Evolutionary conservation across 2,113 vertebrate species (phyloP), one percentile per base, ranked within the genome.

Genomic region (Phaethon lepturus): DNA sequence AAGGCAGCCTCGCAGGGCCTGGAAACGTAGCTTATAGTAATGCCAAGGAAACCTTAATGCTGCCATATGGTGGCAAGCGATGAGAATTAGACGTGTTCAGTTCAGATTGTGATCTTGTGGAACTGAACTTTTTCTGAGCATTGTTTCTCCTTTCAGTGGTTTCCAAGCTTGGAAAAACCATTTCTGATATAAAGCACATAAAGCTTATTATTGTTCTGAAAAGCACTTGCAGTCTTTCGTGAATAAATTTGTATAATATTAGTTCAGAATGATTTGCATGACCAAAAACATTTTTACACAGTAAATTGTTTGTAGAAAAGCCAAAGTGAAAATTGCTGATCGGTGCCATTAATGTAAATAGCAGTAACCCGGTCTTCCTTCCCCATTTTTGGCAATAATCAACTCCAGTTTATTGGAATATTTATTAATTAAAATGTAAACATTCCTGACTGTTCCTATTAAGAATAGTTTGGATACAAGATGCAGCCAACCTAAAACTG

Each of bases 221-320:
- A 97, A 52, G 77, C 63, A 75, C 53, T 81, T 67, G 63, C 78
- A 93, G 83, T 52, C 60, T 90, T 95, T 94, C 13, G 5, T 90
- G 96, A 96, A 92, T 86, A 97, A 90, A 93, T 96, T 95, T 95
- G 69, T 97, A 56, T 92, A 97, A 85, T 86, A 69, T 90, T 93
- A 76, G 66, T 62, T 81, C 80, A 90, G 84, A 96, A 58, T 91
- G 4, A 96, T 98, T 97, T 97, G 72, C 93, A 96, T 97, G 83
- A 96, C 88, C 97, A 96, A 95, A 86, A 86, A 38, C 60, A 83
- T 49, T 80, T 96, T 38, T 81, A 67, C 5, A 3, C 5, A 15
- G 52, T 90, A 94, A 79, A 58, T 76, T 71, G 44, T 91, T 90
- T 83, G 74, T 83, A 88, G 72, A 95, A 96, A 94, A 90, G 40